These are phyloP conservation scores for Pogonus chalceus DNA, from an alignment of 1,140 invertebrate species.

Conservation along the genomic window DNA sequence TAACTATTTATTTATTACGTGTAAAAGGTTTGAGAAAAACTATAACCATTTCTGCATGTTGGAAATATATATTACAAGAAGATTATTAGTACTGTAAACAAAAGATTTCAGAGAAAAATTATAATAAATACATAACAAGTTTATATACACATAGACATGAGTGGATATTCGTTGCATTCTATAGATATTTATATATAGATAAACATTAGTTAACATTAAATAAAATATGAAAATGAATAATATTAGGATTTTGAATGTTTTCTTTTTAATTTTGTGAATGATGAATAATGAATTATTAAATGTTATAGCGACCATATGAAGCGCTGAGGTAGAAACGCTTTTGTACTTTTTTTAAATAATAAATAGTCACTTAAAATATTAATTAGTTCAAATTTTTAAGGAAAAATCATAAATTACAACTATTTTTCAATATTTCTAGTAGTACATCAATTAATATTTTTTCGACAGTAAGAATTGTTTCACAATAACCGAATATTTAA, in stretches of 20 bases:
- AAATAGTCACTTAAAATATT: no score
- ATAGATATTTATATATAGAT: no score
- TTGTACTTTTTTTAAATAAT: conserved; percentile 2
- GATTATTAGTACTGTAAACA: conserved; percentile 3
- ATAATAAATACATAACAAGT: conserved; percentile 3
- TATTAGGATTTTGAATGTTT: not conserved
- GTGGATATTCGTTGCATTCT: conserved; percentile 1
- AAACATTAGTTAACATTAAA: no score
- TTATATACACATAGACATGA: not conserved
- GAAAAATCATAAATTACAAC: no score
- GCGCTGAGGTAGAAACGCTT: conserved; percentile 1
- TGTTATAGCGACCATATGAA: not conserved
- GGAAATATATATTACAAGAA: conserved; percentile 3
- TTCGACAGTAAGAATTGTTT: no score
- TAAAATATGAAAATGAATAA: not conserved
- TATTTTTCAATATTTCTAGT: no score
- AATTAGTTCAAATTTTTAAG: no score
- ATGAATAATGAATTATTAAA: not conserved
- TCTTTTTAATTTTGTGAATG: not conserved
- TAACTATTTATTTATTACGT: no score
- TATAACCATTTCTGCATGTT: no score
- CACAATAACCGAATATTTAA: no score
- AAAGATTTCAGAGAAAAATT: not conserved
- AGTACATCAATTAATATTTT: no score
- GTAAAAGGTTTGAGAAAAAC: no score